phyloP scores from a whole-genome alignment of 2,888 invertebrate species.

The Zootermopsis nevadensis region DNA sequence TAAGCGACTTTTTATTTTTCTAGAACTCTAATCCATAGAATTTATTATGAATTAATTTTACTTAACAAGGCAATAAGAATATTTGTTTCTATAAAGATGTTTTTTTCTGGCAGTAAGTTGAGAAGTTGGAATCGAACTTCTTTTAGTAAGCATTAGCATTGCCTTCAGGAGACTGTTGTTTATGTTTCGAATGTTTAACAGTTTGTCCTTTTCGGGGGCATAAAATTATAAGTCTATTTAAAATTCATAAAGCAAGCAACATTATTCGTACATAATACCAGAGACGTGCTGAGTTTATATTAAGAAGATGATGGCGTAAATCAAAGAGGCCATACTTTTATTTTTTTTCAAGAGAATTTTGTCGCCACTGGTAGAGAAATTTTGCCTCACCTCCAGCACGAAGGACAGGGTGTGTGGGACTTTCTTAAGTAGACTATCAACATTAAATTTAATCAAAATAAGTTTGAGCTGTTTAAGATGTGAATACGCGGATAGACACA shows the following conservation, averaged over 20 bases:
- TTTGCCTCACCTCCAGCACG: background rate
- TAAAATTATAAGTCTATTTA: slow-evolving; percentile 8
- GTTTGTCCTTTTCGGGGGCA: background rate
- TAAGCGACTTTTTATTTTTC: no score
- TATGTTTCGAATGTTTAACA: background rate
- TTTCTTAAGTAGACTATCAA: no score
- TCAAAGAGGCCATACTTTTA: background rate
- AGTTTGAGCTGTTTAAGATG: no score
- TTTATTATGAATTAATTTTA: no score
- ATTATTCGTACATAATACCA: slow-evolving; percentile 24
- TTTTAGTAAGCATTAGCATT: background rate
- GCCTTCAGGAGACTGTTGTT: background rate
- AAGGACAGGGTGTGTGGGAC: no score
- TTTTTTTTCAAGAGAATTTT: background rate
- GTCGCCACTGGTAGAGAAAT: background rate
- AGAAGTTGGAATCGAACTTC: no score
- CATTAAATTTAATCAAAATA: no score
- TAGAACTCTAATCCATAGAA: no score
- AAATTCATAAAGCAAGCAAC: slow-evolving; percentile 24
- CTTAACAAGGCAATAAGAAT: no score
- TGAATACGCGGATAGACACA: no score
- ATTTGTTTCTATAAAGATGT: no score
- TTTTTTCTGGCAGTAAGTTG: no score
- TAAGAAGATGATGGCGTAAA: slow-evolving; percentile 8
- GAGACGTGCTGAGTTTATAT: slow-evolving; percentile 18